Evolutionary conservation across 2,113 vertebrate genomes (phyloP).

Genomic region (Aramus guarauna): DNA sequence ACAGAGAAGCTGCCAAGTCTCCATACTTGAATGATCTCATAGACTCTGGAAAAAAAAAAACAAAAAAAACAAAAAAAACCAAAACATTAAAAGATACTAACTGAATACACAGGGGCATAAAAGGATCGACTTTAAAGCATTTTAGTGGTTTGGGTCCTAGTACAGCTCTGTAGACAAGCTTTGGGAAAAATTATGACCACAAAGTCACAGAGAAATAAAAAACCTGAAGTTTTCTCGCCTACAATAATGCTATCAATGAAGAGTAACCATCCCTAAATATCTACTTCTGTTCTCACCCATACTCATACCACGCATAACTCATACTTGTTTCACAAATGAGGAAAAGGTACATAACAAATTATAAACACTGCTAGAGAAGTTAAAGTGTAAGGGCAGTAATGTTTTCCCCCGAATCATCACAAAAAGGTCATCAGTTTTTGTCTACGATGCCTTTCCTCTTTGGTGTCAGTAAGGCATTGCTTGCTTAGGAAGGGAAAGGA

Average conservation of each 20-base stretch:
- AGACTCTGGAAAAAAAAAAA: conserved; percentile 22
- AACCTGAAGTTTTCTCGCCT: background rate
- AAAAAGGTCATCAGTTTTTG: background rate
- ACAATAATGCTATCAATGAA: background rate
- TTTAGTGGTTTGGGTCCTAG: background rate
- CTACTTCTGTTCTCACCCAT: background rate
- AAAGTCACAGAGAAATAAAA: background rate
- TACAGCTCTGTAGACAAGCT: background rate
- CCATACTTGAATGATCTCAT: conserved; percentile 72
- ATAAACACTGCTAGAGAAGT: background rate
- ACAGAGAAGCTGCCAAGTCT: conserved; percentile 65
- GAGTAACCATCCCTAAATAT: background rate
- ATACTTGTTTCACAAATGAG: background rate
- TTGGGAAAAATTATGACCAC: background rate
- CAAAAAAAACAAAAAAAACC: conserved; percentile 26
- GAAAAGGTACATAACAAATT: background rate
- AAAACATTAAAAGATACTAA: conserved; percentile 41
- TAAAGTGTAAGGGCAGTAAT: background rate
- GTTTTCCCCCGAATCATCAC: background rate
- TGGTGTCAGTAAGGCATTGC: background rate
- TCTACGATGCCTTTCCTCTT: background rate
- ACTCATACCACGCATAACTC: background rate
- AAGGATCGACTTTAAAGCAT: background rate
- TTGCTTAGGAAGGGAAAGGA: background rate
- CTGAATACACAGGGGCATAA: background rate